Base-by-base conservation (phyloP, 2,888 invertebrate genomes). In the Drosophila meridiana region DNA sequence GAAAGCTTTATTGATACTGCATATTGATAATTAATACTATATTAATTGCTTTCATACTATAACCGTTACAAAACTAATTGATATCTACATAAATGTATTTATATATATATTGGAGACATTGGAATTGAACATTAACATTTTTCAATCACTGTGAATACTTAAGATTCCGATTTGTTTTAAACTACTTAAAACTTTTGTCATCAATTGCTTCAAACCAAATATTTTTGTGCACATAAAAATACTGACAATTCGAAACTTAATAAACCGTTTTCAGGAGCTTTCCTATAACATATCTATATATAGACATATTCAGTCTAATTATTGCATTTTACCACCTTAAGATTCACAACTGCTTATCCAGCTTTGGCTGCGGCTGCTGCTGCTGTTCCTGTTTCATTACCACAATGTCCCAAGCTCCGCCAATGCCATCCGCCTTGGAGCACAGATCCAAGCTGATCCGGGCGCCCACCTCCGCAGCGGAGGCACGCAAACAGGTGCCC, bases 401-500 rank as follows among this genome's bases (percentile, higher is more conserved):
- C 2, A 90, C 81, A 45, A 87, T 78, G 42, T 87, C 87, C 87
- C 87, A 94, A 90, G 72, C 93, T 2, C 86, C 80, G 1, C 83
- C 92, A 6, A 66, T n/a, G 3, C 64, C 74, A 9, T 42, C 91
- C 2, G 92, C 78, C 80, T 94, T 94, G 14, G 94, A 94, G 87
- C 96, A 96, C 43, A 96, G 90, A 86, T 95, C 95, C 94, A 96
- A 94, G 40, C 93, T 92, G 4, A 96, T 90, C 36, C 93, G 92
- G 20, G 95, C 93, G 43, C 94, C 94, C 53, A 92, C 92, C 52
- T 91, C 89, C 8, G 92, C 90, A 34, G 92, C 90, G 2, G 92
- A 84, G 4, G 94, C 96, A 20, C 96, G 96, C 38, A 98, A 93
- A 89, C 98, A 98, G 78, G 96, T 96, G 0, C 98, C 98, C 7